Conservation (phyloP, 2,888 invertebrate genomes). For the Palloptera scutellata region DNA sequence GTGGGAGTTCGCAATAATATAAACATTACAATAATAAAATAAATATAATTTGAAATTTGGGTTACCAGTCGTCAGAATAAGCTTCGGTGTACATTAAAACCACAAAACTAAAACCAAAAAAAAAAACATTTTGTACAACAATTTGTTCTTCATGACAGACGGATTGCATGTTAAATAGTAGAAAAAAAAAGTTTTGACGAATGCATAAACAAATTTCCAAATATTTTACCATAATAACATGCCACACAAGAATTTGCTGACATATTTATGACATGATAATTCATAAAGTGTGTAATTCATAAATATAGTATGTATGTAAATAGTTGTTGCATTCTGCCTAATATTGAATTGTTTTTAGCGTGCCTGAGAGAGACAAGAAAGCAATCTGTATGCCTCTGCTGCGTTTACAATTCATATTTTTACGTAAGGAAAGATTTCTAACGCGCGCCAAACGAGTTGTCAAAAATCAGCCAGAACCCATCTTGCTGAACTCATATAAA, state of each 20-base stretch:
- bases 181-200: too few relatives aligned
- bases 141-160: too few relatives aligned
- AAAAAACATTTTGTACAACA: too few relatives aligned
- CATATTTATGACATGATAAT: not conserved
- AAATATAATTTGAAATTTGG: too few relatives aligned
- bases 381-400: conserved; percentile 71
- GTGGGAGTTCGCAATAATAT: too few relatives aligned
- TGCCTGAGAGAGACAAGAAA: conserved; percentile 60
- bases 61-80: too few relatives aligned
- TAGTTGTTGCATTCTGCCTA: not conserved
- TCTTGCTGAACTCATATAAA: conserved; percentile 74
- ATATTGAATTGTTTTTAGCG: conserved; percentile 41
- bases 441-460: conserved; percentile 75
- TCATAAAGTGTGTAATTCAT: not conserved
- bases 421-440: conserved; percentile 72
- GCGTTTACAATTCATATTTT: conserved; percentile 76
- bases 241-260: not conserved
- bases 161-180: too few relatives aligned
- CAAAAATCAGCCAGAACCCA: conserved; percentile 69
- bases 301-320: not conserved
- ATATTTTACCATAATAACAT: too few relatives aligned
- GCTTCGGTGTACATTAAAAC: too few relatives aligned
- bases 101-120: too few relatives aligned
- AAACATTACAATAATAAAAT: too few relatives aligned
- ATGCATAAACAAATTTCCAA: too few relatives aligned